A percentile compares a stretch with the other conserved stretches of the same genome.
These are phyloP conservation scores for Halcyon badia DNA, from an alignment of 2,797 vertebrate species.

Conservation along the genomic window DNA sequence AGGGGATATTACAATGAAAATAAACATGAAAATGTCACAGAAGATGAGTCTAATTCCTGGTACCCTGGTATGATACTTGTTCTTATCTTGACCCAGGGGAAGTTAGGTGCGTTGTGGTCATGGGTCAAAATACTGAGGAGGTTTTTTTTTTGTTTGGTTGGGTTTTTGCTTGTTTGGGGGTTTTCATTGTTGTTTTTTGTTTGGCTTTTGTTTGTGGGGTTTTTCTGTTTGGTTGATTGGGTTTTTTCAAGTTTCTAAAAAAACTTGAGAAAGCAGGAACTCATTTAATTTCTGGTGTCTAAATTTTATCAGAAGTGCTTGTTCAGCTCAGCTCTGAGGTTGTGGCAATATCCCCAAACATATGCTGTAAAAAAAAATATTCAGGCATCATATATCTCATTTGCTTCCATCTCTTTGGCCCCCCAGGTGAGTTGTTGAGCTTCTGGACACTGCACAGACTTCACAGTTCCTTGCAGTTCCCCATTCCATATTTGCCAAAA, in stretches of 20 bases:
- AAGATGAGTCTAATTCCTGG: not conserved
- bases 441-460: not conserved
- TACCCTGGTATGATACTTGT: not conserved
- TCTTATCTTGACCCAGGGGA: not conserved
- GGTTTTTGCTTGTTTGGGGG: too few species aligned
- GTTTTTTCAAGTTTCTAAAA: not conserved
- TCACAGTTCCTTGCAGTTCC: not conserved
- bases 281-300: not conserved
- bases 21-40: not conserved
- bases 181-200: too few species aligned
- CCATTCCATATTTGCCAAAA: not conserved
- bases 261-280: not conserved
- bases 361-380: not conserved
- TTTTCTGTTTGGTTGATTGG: too few species aligned
- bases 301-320: not conserved
- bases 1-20: not conserved
- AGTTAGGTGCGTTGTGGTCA: not conserved
- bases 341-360: fast-evolving
- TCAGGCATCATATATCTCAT: fast-evolving
- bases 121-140: not conserved
- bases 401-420: not conserved
- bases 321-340: not conserved
- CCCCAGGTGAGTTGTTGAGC: not conserved
- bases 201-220: too few species aligned
- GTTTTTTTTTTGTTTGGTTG: too few species aligned